phyloP scores from a whole-genome alignment of 1,140 invertebrate species.

The Drosophila carrolli region DNA sequence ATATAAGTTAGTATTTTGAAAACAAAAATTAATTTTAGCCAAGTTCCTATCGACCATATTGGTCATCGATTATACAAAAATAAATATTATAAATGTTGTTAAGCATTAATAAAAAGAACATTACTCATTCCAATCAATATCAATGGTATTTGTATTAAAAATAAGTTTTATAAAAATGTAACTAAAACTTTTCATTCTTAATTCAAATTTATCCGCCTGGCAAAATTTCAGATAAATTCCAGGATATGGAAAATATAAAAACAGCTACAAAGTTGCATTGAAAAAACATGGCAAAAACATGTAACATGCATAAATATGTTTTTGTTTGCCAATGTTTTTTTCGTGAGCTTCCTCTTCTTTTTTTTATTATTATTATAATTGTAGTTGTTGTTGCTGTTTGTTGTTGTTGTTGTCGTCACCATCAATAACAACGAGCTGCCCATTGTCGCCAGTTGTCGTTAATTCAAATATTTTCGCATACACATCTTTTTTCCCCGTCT shows the following conservation, averaged over 20 bases:
- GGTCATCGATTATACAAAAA: too few species aligned
- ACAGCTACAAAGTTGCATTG: conserved; percentile 28
- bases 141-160: too few species aligned
- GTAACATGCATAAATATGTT: conserved; percentile 61
- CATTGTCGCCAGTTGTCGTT: conserved; percentile 74
- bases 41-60: too few species aligned
- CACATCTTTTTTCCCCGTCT: conserved; percentile 13
- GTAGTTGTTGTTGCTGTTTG: conserved; percentile 31
- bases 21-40: too few species aligned
- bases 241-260: conserved; percentile 26
- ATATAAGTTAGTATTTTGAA: neutral
- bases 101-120: too few species aligned
- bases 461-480: conserved; percentile 67
- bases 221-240: conserved; percentile 1
- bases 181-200: neutral
- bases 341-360: conserved; percentile 17
- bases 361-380: conserved; percentile 65
- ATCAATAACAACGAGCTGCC: conserved; percentile 58
- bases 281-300: conserved; percentile 42
- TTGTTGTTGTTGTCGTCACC: conserved; percentile 52
- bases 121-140: too few species aligned
- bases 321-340: conserved; percentile 40
- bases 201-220: neutral
- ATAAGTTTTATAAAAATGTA: too few species aligned
- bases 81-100: too few species aligned